A percentile compares a stretch with the other conserved stretches of the same genome.
These are phyloP conservation scores for Sinodicranocentrus sp. DNA, from an alignment of 2,888 invertebrate genomes.

Conservation along the genomic window DNA sequence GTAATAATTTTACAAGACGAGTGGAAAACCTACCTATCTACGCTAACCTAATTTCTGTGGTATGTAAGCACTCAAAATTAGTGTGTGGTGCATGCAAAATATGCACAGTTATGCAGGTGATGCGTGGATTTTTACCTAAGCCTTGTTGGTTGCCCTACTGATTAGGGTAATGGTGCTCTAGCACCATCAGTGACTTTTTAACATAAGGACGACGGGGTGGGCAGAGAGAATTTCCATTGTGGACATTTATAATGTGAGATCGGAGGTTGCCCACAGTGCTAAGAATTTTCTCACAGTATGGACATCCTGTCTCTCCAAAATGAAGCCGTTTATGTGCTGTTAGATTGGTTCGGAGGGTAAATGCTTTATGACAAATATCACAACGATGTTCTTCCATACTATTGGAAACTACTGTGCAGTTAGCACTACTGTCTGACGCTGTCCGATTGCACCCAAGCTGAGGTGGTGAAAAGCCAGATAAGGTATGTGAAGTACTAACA, in stretches of 20 bases:
- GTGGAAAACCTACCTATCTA: background rate
- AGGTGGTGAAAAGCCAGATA: constrained; percentile 1
- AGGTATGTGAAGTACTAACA: too few species aligned
- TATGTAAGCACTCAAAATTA: too few species aligned
- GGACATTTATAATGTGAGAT: constrained; percentile 70
- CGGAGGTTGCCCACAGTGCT: constrained; percentile 72
- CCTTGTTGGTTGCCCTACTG: too few species aligned
- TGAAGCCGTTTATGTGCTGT: constrained; percentile 72
- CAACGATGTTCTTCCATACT: constrained; percentile 61
- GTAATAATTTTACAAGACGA: background rate
- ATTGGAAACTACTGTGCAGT: background rate
- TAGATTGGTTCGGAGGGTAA: constrained; percentile 72
- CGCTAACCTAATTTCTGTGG: background rate
- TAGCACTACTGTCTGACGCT: constrained; percentile 15
- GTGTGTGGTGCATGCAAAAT: too few species aligned
- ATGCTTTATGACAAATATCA: constrained; percentile 73
- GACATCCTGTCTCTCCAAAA: constrained; percentile 73
- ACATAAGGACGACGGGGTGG: constrained; percentile 55
- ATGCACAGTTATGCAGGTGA: too few species aligned
- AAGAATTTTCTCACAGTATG: constrained; percentile 69
- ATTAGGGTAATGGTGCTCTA: too few species aligned
- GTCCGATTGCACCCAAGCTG: constrained; percentile 33
- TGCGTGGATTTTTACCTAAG: too few species aligned
- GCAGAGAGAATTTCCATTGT: constrained; percentile 60
- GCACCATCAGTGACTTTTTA: too few species aligned